These are phyloP conservation scores for Tetanocera ferruginea DNA, from an alignment of 2,888 invertebrate species.

Conservation along the genomic window DNA sequence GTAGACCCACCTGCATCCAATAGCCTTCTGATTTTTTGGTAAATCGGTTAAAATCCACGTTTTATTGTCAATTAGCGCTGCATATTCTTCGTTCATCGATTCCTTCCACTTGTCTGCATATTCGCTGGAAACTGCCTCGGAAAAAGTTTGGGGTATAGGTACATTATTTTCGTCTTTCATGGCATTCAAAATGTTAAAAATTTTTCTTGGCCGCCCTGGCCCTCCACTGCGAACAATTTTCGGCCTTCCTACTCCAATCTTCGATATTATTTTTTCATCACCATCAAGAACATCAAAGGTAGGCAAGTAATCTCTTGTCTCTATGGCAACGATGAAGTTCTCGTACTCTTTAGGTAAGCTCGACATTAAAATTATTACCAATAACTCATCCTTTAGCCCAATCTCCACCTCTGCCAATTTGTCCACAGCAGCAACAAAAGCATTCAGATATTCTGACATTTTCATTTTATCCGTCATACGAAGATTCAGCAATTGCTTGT, in stretches of 20 bases:
- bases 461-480: too few species aligned
- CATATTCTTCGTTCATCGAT: constrained; percentile 46
- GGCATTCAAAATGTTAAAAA: too few species aligned
- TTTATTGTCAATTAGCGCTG: constrained; percentile 40
- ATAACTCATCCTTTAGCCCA: constrained; percentile 6
- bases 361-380: constrained; percentile 37
- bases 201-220: too few species aligned
- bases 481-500: too few species aligned
- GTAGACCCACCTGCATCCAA: constrained; percentile 47
- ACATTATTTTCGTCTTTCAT: too few species aligned
- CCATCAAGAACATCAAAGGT: too few species aligned
- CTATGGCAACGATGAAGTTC: constrained; percentile 42
- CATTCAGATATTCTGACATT: too few species aligned
- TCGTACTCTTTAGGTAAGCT: constrained; percentile 43
- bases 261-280: too few species aligned
- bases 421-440: too few species aligned
- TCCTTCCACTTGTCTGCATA: constrained; percentile 42
- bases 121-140: too few species aligned
- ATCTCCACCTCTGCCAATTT: constrained; percentile 27
- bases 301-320: constrained; percentile 42
- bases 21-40: constrained; percentile 40
- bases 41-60: constrained; percentile 46
- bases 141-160: too few species aligned
- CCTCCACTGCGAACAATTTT: constrained; percentile 13
- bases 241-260: too few species aligned